Evolutionary conservation across 2,888 invertebrate species (phyloP).

Genomic region (Ennomos quercinarius): DNA sequence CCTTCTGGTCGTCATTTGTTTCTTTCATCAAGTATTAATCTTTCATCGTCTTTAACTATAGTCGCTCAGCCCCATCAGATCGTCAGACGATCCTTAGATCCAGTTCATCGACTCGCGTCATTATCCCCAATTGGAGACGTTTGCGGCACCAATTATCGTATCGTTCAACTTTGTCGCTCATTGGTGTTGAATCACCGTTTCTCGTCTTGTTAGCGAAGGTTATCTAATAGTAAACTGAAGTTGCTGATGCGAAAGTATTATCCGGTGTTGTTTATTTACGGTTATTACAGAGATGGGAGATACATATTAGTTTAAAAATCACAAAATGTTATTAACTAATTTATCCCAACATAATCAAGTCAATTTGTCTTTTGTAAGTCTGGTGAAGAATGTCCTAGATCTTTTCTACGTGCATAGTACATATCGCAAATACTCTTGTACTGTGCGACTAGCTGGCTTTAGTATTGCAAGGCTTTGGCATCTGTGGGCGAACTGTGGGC

Average conservation of each 20-base stretch:
- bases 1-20: neutral
- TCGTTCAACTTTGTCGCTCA: constrained; percentile 55
- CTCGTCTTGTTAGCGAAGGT: constrained; percentile 54
- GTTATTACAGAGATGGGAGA: neutral
- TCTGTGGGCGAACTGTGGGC: constrained; percentile 74
- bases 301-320: no score
- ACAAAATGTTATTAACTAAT: no score
- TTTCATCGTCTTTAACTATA: constrained; percentile 13
- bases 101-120: constrained; percentile 71
- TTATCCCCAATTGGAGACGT: constrained; percentile 69
- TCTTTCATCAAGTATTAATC: neutral
- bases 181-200: constrained; percentile 62
- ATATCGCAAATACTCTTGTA: constrained; percentile 36
- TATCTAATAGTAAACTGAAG: constrained; percentile 33
- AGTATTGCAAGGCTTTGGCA: constrained; percentile 74
- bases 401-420: constrained; percentile 10
- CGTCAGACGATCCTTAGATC: constrained; percentile 36
- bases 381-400: constrained; percentile 20
- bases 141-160: constrained; percentile 70
- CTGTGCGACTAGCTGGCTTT: constrained; percentile 34
- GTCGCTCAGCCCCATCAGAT: constrained; percentile 17
- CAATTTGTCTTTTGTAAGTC: neutral
- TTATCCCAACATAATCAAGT: no score
- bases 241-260: neutral
- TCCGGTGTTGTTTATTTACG: neutral